Evolutionary conservation across 2,797 vertebrate genomes (phyloP).

Genomic region (Bucorvus abyssinicus): DNA sequence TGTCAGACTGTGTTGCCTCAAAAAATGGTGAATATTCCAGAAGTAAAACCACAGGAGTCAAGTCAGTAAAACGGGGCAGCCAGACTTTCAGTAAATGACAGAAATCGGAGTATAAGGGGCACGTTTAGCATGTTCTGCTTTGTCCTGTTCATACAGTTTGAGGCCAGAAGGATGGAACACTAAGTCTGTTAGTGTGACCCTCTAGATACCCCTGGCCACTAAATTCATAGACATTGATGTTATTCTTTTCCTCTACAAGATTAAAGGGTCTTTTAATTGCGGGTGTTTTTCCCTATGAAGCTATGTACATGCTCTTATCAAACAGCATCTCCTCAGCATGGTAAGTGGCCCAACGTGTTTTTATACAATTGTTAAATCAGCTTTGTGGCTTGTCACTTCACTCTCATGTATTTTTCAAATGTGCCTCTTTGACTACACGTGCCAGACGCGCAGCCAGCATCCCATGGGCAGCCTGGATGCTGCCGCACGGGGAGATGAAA

Average conservation of each 20-base stretch:
- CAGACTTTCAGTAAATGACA: background rate
- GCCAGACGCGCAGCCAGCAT: rapidly evolving
- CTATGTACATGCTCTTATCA: background rate
- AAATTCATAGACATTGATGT: too few relatives aligned
- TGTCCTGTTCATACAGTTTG: background rate
- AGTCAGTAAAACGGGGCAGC: background rate
- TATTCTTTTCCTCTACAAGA: background rate
- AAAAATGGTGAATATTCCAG: background rate
- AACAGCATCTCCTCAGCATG: background rate
- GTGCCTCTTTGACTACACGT: rapidly evolving
- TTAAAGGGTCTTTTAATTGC: background rate
- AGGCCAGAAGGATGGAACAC: background rate
- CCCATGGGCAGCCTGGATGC: background rate
- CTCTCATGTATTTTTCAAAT: background rate
- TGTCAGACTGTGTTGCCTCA: background rate
- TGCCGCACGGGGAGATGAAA: background rate
- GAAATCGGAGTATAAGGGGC: background rate
- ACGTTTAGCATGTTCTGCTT: background rate
- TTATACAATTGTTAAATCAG: background rate
- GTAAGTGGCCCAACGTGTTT: rapidly evolving
- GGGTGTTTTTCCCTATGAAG: background rate
- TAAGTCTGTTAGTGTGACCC: background rate
- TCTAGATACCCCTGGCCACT: background rate
- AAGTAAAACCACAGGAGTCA: background rate
- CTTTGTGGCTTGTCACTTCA: background rate